These are phyloP conservation scores for Carettochelys insculpta DNA, from an alignment of 2,113 vertebrate genomes.

Conservation along the genomic window DNA sequence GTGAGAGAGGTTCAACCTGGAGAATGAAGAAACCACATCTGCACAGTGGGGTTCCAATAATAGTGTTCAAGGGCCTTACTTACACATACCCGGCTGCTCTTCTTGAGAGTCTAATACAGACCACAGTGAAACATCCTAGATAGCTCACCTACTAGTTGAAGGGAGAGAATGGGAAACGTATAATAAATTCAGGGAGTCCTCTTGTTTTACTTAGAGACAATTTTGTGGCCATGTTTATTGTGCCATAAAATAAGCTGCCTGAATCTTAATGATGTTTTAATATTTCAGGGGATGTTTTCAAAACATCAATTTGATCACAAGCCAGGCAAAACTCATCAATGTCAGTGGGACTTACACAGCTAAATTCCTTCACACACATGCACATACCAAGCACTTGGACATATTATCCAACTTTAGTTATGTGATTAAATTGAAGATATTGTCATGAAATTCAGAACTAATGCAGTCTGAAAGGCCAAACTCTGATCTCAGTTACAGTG, in stretches of 20 bases:
- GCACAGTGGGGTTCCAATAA: neutral
- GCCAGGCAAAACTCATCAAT: rapidly evolving
- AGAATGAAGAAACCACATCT: neutral
- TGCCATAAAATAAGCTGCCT: neutral
- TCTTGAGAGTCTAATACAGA: neutral
- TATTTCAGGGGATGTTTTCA: neutral
- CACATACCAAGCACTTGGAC: neutral
- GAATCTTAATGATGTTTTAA: neutral
- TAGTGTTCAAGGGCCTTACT: rapidly evolving
- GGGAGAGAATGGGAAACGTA: neutral
- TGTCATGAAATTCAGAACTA: neutral
- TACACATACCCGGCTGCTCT: neutral
- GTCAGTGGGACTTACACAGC: neutral
- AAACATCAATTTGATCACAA: neutral
- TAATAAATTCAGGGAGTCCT: neutral
- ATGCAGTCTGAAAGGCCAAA: rapidly evolving
- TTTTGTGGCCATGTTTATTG: neutral
- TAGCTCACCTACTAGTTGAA: slow-evolving; percentile 35
- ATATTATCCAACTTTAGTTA: neutral
- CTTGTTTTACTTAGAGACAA: neutral
- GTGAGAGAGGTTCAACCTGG: too few relatives aligned
- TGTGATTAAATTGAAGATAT: neutral
- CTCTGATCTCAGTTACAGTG: neutral
- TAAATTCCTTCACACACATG: neutral
- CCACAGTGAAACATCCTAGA: neutral